phyloP scores from a whole-genome alignment of 2,797 vertebrate species.

The Eulemur mongoz region DNA sequence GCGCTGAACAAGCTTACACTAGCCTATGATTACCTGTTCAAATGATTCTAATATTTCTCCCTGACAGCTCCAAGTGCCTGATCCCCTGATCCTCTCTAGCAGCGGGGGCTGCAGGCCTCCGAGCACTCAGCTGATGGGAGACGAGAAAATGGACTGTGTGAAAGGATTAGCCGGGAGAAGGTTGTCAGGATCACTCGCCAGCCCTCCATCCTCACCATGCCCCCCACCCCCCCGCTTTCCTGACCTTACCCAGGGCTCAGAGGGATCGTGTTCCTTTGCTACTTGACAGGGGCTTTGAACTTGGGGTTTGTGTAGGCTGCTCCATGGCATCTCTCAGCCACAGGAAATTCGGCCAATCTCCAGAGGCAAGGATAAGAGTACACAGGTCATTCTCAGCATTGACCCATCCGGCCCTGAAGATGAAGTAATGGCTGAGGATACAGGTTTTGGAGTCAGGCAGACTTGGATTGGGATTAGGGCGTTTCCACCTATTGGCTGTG shows the following conservation, averaged over 20 bases:
- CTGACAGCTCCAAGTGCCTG: slow-evolving; percentile 66
- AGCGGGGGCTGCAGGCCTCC: background rate
- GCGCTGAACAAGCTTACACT: slow-evolving; percentile 33
- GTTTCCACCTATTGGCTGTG: background rate
- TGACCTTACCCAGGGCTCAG: background rate
- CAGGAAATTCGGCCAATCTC: background rate
- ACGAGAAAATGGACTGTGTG: background rate
- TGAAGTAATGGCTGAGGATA: background rate
- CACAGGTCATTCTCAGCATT: background rate
- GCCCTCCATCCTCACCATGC: background rate
- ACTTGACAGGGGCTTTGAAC: background rate
- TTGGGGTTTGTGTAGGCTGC: background rate
- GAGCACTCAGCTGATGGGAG: background rate
- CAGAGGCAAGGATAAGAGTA: background rate
- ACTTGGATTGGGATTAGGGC: background rate
- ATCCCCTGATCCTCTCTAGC: background rate
- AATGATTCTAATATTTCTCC: slow-evolving; percentile 73
- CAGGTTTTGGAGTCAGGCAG: background rate
- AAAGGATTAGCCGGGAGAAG: background rate
- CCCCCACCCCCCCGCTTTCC: background rate
- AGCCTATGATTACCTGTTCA: slow-evolving; percentile 67
- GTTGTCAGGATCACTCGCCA: background rate
- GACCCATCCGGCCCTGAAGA: background rate
- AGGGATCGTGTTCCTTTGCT: background rate
- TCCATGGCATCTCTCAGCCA: background rate